These are phyloP conservation scores for Etheostoma nigrum DNA, from an alignment of 2,797 vertebrate genomes.

Conservation along the genomic window DNA sequence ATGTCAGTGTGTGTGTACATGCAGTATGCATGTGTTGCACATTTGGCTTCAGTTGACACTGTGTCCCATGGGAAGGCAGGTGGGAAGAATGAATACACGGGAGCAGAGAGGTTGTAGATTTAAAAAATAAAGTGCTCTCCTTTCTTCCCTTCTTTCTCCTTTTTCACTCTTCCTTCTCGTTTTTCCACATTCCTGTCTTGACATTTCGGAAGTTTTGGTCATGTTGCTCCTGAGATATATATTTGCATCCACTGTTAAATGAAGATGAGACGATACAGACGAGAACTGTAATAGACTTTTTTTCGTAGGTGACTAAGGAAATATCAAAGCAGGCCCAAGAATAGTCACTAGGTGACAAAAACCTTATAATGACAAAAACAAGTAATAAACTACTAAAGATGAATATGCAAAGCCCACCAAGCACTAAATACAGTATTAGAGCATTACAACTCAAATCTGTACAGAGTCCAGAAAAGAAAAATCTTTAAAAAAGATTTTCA, in stretches of 20 bases:
- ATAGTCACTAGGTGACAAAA: neutral
- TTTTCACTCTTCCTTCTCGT: neutral
- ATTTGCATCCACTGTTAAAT: neutral
- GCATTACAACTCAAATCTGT: neutral
- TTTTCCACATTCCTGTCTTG: neutral
- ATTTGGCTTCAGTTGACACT: constrained; percentile 5
- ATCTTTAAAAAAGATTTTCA: too few species aligned
- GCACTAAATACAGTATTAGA: neutral
- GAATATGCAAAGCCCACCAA: neutral
- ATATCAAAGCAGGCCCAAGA: neutral
- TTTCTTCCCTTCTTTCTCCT: neutral
- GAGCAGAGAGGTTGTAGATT: constrained; percentile 21
- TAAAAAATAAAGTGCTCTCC: neutral
- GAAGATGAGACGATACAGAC: neutral
- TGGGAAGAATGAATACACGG: constrained; percentile 15
- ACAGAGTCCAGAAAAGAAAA: neutral
- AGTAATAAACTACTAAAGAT: neutral
- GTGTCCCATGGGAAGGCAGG: constrained; percentile 11
- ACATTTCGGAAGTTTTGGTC: constrained; percentile 1
- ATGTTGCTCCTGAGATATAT: neutral
- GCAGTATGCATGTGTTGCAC: neutral
- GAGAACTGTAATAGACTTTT: neutral
- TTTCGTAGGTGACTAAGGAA: neutral
- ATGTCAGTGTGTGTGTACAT: constrained; percentile 35
- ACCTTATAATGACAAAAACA: neutral